phyloP scores from a whole-genome alignment of 2,888 invertebrate genomes.

The Alentia gelatinosa region DNA sequence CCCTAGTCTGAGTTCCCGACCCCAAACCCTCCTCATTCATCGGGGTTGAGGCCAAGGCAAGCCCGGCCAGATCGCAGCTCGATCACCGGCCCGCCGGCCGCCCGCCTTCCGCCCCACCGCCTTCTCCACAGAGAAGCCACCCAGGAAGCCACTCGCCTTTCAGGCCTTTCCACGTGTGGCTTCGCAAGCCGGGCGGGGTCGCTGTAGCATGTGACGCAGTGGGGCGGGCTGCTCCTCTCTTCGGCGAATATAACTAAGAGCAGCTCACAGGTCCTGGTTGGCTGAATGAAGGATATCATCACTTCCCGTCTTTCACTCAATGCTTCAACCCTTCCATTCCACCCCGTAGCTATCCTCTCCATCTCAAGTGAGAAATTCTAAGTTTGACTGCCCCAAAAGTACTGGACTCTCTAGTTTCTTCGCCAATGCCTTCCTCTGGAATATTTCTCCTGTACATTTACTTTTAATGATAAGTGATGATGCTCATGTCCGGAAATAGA shows the following conservation, averaged over 20 bases:
- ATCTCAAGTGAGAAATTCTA: too few relatives aligned
- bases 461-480: too few relatives aligned
- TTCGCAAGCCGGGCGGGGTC: neutral
- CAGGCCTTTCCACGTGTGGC: conserved; percentile 21
- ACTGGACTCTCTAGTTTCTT: too few relatives aligned
- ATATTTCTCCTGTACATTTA: too few relatives aligned
- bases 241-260: neutral
- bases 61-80: neutral
- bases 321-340: too few relatives aligned
- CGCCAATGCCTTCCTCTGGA: too few relatives aligned
- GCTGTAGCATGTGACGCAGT: neutral
- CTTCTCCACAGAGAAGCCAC: conserved; percentile 3
- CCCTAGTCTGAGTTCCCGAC: too few relatives aligned
- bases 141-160: neutral
- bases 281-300: conserved; percentile 17
- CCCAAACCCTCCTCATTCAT: too few relatives aligned
- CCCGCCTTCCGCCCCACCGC: neutral
- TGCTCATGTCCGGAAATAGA: too few relatives aligned
- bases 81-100: neutral
- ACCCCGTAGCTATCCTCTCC: neutral
- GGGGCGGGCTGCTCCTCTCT: neutral
- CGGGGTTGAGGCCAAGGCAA: conserved; percentile 79
- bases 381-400: too few relatives aligned
- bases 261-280: neutral
- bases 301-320: neutral